Evolutionary conservation across 2,113 vertebrate species (phyloP).

Genomic region (Hemibates koningsi): DNA sequence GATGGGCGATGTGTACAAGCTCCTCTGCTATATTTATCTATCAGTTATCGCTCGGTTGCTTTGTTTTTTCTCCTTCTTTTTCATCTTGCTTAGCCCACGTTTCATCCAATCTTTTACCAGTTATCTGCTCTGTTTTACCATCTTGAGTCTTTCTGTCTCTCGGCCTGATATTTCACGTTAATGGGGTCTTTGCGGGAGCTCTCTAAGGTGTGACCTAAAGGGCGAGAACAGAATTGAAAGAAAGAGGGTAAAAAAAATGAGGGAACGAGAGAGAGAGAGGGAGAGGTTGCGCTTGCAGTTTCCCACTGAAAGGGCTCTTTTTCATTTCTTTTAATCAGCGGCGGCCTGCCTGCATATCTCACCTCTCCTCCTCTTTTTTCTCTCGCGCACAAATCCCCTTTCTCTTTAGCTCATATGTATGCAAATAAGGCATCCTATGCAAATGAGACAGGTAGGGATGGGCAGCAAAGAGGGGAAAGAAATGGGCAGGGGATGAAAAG

Average conservation of each 20-base stretch:
- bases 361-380: conserved; percentile 27
- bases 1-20: conserved; percentile 6
- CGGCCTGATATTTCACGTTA: conserved; percentile 39
- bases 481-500: conserved; percentile 20
- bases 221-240: conserved; percentile 43
- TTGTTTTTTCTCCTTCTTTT: not conserved
- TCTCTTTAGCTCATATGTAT: conserved; percentile 72
- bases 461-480: conserved; percentile 13
- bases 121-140: conserved; percentile 11
- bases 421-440: conserved; percentile 68
- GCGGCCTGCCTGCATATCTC: conserved; percentile 47
- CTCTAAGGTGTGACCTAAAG: conserved; percentile 56
- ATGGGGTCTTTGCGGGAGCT: conserved; percentile 40
- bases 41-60: not conserved
- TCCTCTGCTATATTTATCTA: conserved; percentile 12
- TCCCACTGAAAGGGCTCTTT: conserved; percentile 45
- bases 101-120: conserved; percentile 16
- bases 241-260: not conserved
- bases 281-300: conserved; percentile 10
- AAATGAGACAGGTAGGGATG: conserved; percentile 64
- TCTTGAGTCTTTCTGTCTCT: conserved; percentile 1
- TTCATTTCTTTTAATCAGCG: conserved; percentile 65
- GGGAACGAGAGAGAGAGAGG: not conserved
- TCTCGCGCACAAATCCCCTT: conserved; percentile 51
- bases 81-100: not conserved